Conservation (phyloP, 2,113 vertebrate species). For the Falcunculus frontatus region DNA sequence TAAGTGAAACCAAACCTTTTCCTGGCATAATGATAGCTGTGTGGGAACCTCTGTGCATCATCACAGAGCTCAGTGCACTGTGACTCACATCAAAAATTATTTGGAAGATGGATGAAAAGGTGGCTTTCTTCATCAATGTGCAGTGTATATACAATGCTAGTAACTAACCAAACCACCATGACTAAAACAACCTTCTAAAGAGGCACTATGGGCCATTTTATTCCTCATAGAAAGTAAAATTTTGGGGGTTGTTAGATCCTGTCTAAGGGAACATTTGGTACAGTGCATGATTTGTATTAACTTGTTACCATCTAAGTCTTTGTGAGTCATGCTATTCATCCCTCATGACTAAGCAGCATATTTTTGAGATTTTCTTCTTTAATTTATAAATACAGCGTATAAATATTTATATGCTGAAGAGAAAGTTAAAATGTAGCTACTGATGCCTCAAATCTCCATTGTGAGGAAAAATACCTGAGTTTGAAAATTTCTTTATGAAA, state of each 20-base stretch:
- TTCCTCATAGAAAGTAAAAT: neutral
- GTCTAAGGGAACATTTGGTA: neutral
- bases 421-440: neutral
- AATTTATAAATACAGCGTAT: slow-evolving; percentile 11
- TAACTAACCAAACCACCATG: neutral
- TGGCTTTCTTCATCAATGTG: neutral
- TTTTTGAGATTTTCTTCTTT: slow-evolving; percentile 32
- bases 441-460: neutral
- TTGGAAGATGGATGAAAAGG: neutral
- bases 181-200: neutral
- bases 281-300: neutral
- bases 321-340: slow-evolving; percentile 30
- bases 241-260: neutral
- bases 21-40: neutral
- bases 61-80: neutral
- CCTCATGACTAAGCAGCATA: slow-evolving; percentile 6
- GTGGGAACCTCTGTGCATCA: neutral
- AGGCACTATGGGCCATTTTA: neutral
- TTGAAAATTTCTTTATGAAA: neutral
- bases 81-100: neutral
- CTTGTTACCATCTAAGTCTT: neutral
- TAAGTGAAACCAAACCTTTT: neutral
- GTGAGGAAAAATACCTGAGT: neutral
- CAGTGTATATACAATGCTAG: neutral
- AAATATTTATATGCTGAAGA: slow-evolving; percentile 33